Evolutionary conservation across 2,888 invertebrate genomes (phyloP).

Genomic region (Spodoptera exigua): DNA sequence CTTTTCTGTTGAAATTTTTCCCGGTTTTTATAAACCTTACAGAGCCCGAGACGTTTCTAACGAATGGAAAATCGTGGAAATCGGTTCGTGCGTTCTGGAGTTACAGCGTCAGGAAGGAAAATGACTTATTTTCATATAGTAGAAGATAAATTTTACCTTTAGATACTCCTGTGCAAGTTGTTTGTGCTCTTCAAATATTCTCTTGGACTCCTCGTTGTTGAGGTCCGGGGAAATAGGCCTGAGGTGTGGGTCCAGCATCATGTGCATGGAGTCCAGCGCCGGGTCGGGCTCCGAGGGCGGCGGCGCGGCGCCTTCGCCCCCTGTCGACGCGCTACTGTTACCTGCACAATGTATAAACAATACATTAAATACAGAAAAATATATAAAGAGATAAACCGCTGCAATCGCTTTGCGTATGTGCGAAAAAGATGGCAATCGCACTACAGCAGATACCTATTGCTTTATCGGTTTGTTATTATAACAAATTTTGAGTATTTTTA

Average conservation of each 20-base stretch:
- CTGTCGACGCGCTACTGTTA: slow-evolving; percentile 83
- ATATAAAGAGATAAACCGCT: background rate
- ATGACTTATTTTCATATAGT: too few species aligned
- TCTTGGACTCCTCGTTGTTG: slow-evolving; percentile 93
- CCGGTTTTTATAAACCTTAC: too few species aligned
- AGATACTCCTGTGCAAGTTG: slow-evolving; percentile 96
- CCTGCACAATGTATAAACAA: slow-evolving; percentile 66
- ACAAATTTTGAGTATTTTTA: slow-evolving; percentile 18
- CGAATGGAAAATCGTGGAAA: too few species aligned
- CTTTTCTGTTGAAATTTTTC: too few species aligned
- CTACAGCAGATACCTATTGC: slow-evolving; percentile 14
- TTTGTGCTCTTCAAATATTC: slow-evolving; percentile 96
- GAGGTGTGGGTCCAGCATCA: slow-evolving; percentile 94
- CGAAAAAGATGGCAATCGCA: background rate
- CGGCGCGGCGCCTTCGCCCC: slow-evolving; percentile 73
- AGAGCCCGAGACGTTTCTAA: too few species aligned
- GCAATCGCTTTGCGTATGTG: background rate
- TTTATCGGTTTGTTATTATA: slow-evolving; percentile 11
- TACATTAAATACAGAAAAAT: background rate
- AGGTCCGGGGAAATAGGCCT: slow-evolving; percentile 95
- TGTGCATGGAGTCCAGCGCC: slow-evolving; percentile 92
- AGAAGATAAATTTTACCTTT: slow-evolving; percentile 86
- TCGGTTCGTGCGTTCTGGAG: too few species aligned
- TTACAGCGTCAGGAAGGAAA: too few species aligned
- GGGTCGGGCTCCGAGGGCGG: slow-evolving; percentile 87